phyloP scores from a whole-genome alignment of 2,888 invertebrate genomes.

The Epsilonema sp. region DNA sequence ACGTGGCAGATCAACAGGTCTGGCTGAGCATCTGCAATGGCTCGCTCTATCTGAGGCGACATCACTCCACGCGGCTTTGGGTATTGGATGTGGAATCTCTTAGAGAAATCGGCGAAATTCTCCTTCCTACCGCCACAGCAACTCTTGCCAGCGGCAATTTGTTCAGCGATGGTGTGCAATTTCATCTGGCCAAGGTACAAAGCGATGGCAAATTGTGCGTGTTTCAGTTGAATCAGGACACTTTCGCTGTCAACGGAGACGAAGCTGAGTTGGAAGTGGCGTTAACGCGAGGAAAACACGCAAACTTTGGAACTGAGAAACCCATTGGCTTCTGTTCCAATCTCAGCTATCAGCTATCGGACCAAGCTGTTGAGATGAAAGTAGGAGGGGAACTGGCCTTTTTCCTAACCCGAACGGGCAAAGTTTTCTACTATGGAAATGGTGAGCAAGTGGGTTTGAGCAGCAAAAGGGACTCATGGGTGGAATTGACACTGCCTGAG shows the following conservation, averaged over 20 bases:
- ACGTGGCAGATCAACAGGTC: constrained; percentile 17
- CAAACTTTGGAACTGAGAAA: too few relatives aligned
- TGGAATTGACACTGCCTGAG: constrained; percentile 13
- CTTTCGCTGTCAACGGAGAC: constrained; percentile 15
- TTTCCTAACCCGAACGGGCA: constrained; percentile 73
- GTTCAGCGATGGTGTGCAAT: constrained; percentile 19
- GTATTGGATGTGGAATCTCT: constrained; percentile 11
- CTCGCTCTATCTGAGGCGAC: constrained; percentile 19
- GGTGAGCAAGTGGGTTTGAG: constrained; percentile 52
- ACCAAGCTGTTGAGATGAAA: constrained; percentile 48
- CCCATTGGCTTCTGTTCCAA: constrained; percentile 11
- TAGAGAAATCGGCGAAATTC: constrained; percentile 17
- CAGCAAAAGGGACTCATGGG: constrained; percentile 3
- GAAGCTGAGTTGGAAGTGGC: constrained; percentile 12
- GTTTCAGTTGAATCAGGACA: constrained; percentile 19
- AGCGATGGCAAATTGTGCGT: constrained; percentile 17
- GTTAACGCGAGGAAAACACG: too few relatives aligned
- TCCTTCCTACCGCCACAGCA: constrained; percentile 17
- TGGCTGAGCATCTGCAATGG: constrained; percentile 20
- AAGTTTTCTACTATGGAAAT: constrained; percentile 63
- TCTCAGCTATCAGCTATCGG: constrained; percentile 44
- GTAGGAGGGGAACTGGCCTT: constrained; percentile 84
- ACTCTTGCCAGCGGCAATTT: constrained; percentile 12
- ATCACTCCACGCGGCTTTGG: constrained; percentile 21
- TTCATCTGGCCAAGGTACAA: constrained; percentile 18